A percentile compares a stretch with the other conserved stretches of the same genome.
Conservation (phyloP, 2,797 vertebrate species). For the Morelia viridis region DNA sequence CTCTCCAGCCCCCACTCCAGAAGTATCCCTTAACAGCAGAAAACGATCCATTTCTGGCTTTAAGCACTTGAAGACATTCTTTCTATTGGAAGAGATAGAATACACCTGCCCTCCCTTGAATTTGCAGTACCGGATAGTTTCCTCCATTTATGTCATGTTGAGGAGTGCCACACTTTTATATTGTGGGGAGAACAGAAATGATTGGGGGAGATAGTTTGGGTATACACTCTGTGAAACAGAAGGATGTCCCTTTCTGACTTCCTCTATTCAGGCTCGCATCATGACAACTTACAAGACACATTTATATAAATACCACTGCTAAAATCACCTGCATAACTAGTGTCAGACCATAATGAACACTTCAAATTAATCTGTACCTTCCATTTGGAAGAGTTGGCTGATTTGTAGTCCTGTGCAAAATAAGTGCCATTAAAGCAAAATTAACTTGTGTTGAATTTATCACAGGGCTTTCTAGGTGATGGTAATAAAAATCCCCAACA, state of each 20-base stretch:
- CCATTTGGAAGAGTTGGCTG: background rate
- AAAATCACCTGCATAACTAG: background rate
- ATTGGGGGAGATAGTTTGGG: background rate
- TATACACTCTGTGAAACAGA: background rate
- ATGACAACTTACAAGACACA: background rate
- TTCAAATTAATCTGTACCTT: background rate
- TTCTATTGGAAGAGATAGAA: background rate
- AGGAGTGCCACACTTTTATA: background rate
- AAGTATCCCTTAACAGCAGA: background rate
- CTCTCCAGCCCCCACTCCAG: too few species aligned
- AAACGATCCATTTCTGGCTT: too few species aligned
- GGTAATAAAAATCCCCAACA: slow-evolving; percentile 1
- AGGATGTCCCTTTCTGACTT: background rate
- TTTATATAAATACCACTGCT: background rate
- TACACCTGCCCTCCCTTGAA: background rate
- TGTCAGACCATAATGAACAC: background rate
- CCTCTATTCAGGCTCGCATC: background rate
- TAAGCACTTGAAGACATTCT: too few species aligned
- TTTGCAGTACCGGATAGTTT: too few species aligned
- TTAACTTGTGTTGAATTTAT: slow-evolving; percentile 25
- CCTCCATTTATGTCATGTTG: background rate
- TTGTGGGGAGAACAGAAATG: background rate
- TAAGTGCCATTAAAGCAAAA: slow-evolving; percentile 11
- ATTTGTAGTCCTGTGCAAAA: slow-evolving; percentile 3
- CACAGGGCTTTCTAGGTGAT: background rate